Evolutionary conservation across 2,797 vertebrate species (phyloP).

Genomic region (Melanotaenia maccullochi): DNA sequence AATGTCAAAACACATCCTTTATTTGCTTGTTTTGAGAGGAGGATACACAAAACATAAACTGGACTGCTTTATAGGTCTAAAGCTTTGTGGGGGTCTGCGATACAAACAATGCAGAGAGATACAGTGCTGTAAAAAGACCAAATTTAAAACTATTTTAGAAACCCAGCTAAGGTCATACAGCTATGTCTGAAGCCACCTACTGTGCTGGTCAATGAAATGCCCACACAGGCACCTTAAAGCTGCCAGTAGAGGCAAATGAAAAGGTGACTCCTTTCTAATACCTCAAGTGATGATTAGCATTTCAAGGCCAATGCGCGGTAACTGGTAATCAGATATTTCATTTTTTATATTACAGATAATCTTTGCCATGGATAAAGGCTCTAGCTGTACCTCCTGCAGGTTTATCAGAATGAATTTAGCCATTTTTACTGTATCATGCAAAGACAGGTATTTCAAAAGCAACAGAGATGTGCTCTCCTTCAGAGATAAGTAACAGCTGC

Average conservation of each 20-base stretch:
- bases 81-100: background rate
- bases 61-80: background rate
- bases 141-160: background rate
- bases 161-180: background rate
- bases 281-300: background rate
- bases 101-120: background rate
- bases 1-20: background rate
- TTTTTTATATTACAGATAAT: background rate
- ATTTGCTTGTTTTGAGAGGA: background rate
- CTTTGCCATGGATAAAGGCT: background rate
- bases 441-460: background rate
- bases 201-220: background rate
- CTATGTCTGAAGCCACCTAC: background rate
- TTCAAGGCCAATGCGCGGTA: background rate
- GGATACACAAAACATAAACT: background rate
- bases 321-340: background rate
- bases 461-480: background rate
- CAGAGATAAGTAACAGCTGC: background rate
- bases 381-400: background rate
- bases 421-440: background rate
- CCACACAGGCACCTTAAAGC: background rate
- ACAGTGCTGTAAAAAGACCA: background rate
- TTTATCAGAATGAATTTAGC: background rate
- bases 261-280: background rate
- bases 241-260: background rate